Base-by-base conservation (phyloP, 2,113 vertebrate species). In the Eulemur macaco region DNA sequence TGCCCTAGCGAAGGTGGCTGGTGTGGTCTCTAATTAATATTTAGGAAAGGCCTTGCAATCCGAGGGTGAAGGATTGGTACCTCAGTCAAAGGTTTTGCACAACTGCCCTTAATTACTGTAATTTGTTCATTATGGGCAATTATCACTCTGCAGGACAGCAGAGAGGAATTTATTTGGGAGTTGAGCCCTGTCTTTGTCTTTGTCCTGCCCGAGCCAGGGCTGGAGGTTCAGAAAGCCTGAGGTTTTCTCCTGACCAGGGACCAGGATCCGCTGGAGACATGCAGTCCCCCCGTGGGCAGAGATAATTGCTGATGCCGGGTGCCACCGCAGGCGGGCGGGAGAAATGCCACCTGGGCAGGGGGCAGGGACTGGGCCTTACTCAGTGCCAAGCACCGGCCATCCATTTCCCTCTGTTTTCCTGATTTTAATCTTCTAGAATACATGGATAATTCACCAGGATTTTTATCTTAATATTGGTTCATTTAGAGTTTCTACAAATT, bases 81-180 rank as follows among this genome's bases (percentile, higher is more conserved):
- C 84, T 85, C 60, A 82, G 69, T 84, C 88, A 88, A 47, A 89
- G 71, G 60, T 39, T 89, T 89, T 47, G 80, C 31, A 12, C 77
- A 86, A 84, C 68, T 14, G 58, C 23, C 45, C 1, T 0, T 95
- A 96, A 97, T 96, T 64, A 95, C 66, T 87, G 66, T 96, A 88
- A 97, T 95, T 93, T 91, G 66, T 82, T 88, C 76, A 96, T 88
- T 88, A 89, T 0, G 3, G 58, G 52, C 71, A 90, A 71, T 97
- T 71, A 96, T 81, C 45, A 0, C 7, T 0, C 8, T 56, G 50
- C 4, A 13, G 78, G 66, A 68, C 78, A 68, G 58, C 94, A 96
- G 73, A 10, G 21, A 84, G 74, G 90, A 64, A 45, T 71, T 80
- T 66, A 74, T 63, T 45, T 54, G 94, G 68, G 77, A 86, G 85